These are phyloP conservation scores for Parotia lawesii DNA, from an alignment of 2,113 vertebrate genomes.

Conservation along the genomic window DNA sequence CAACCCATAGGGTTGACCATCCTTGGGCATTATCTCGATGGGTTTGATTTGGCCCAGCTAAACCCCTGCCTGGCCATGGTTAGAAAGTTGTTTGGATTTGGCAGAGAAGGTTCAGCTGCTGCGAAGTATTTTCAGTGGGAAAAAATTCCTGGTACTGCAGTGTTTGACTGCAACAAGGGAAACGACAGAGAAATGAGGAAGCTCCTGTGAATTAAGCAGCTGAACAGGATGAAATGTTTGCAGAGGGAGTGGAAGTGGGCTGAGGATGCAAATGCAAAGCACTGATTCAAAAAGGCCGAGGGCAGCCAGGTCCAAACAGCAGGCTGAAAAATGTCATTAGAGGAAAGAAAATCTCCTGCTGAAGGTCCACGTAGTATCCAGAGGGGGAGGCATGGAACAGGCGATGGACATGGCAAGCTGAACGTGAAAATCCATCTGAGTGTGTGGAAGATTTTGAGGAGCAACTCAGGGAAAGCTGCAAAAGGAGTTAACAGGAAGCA, in stretches of 20 bases:
- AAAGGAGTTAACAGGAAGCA: not conserved
- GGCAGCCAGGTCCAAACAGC: not conserved
- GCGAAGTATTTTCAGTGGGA: not conserved
- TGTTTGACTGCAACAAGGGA: not conserved
- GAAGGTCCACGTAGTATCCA: not conserved
- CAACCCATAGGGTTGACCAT: accelerated
- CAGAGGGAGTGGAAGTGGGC: not conserved
- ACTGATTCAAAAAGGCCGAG: not conserved
- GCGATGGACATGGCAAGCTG: accelerated
- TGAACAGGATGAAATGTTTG: not conserved
- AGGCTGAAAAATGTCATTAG: not conserved
- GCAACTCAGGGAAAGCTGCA: not conserved
- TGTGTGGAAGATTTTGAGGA: not conserved
- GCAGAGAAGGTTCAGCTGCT: not conserved
- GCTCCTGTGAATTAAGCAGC: not conserved
- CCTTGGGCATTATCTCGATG: not conserved
- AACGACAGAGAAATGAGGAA: conserved; percentile 25
- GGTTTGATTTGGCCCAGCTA: not conserved
- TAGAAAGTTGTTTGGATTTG: not conserved
- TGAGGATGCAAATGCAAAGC: not conserved
- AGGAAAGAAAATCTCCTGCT: not conserved
- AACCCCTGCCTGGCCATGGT: not conserved
- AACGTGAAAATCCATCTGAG: accelerated
- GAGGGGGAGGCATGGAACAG: not conserved
- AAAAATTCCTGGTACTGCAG: not conserved